A percentile compares a stretch with the other conserved stretches of the same genome.
Conservation (phyloP, 2,797 vertebrate species). For the Pseudomugil tenellus region DNA sequence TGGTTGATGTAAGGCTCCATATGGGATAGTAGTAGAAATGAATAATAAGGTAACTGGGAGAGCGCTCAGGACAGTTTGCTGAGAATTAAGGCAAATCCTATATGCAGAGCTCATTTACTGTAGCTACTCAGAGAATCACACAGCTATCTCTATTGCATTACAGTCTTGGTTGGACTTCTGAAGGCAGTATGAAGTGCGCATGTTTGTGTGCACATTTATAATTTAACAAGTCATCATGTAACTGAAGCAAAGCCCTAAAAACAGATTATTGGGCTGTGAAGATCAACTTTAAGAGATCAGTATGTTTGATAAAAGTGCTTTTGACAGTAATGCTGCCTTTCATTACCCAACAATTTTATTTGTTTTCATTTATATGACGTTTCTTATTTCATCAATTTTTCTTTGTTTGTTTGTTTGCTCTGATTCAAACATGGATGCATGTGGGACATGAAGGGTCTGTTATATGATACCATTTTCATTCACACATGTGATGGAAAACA, state of each 20-base stretch:
- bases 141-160: conserved; percentile 23
- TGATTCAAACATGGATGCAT: background rate
- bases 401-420: too few species aligned
- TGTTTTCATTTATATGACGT: background rate
- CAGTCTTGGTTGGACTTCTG: conserved; percentile 21
- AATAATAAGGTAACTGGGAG: conserved; percentile 26
- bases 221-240: conserved; percentile 8
- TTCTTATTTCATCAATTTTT: background rate
- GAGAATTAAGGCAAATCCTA: conserved; percentile 4
- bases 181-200: conserved; percentile 4
- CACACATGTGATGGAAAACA: conserved; percentile 20
- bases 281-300: background rate
- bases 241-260: background rate
- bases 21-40: conserved; percentile 23
- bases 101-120: conserved; percentile 11
- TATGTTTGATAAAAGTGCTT: background rate
- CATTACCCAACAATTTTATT: too few species aligned
- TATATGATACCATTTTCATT: conserved; percentile 21
- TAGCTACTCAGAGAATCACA: conserved; percentile 2
- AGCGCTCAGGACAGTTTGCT: conserved; percentile 19
- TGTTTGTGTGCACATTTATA: background rate
- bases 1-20: conserved; percentile 28
- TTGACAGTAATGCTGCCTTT: background rate
- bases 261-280: background rate
- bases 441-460: conserved; percentile 24